phyloP scores from a whole-genome alignment of 2,797 vertebrate genomes.

The Rhadinocentrus ornatus region DNA sequence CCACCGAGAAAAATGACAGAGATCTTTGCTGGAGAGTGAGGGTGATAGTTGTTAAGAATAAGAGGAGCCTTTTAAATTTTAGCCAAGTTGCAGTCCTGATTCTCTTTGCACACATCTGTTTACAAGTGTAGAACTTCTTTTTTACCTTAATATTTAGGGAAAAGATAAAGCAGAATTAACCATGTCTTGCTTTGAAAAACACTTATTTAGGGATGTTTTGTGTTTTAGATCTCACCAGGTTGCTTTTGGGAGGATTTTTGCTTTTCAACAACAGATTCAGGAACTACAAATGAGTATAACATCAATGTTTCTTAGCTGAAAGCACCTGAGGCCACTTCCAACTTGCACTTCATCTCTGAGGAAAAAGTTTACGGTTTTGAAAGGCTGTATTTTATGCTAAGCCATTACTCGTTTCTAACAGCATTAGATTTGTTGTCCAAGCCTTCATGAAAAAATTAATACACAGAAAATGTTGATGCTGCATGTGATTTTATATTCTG shows the following conservation, averaged over 20 bases:
- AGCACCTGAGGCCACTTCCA: background rate
- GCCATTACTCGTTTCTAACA: background rate
- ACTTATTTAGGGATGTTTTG: background rate
- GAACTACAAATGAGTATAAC: background rate
- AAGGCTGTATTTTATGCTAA: background rate
- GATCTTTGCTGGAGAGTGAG: conserved; percentile 41
- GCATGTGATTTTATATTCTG: background rate
- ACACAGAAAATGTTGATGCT: conserved; percentile 14
- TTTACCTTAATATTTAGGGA: conserved; percentile 15
- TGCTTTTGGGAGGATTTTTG: conserved; percentile 10
- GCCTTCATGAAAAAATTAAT: background rate
- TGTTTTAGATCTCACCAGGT: conserved; percentile 23
- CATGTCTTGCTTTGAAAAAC: conserved; percentile 18
- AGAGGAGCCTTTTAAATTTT: conserved; percentile 38
- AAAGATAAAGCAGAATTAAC: background rate
- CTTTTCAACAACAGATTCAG: background rate
- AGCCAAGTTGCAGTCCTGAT: conserved; percentile 45
- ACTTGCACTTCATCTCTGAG: background rate
- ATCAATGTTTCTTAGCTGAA: background rate
- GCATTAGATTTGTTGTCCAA: background rate
- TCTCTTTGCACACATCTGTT: conserved; percentile 31
- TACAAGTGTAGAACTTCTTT: conserved; percentile 13
- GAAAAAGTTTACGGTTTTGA: background rate
- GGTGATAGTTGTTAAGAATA: conserved; percentile 38
- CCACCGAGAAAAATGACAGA: conserved; percentile 34